Percentiles rank a stretch among this genome's conserved stretches.
phyloP scores from a whole-genome alignment of 2,113 vertebrate genomes.

The Thomomys bottae region DNA sequence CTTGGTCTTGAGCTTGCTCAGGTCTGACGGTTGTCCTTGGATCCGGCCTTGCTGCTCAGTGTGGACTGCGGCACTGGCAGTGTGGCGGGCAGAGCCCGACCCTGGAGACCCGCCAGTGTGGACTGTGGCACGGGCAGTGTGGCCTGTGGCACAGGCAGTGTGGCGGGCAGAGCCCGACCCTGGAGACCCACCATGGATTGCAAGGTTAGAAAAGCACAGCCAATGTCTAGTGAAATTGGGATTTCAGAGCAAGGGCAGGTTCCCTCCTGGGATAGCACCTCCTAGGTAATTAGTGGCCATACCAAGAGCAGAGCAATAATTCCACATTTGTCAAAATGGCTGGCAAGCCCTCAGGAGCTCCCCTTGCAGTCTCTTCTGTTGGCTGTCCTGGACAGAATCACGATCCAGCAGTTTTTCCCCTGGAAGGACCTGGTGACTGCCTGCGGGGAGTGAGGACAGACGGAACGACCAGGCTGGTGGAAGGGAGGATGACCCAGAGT shows the following conservation, averaged over 20 bases:
- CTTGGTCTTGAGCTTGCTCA: too few species aligned
- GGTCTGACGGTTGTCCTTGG: background rate
- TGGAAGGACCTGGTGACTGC: background rate
- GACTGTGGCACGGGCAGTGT: accelerated
- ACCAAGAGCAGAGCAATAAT: too few species aligned
- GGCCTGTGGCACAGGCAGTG: background rate
- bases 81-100: background rate
- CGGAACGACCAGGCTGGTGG: background rate
- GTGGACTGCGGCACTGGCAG: too few species aligned
- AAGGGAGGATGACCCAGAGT: background rate
- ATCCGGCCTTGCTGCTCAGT: background rate
- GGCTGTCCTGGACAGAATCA: background rate
- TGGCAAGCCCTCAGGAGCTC: too few species aligned
- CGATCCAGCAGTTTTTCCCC: background rate
- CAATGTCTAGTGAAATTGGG: background rate
- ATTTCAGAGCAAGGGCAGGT: background rate
- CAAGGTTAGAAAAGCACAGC: background rate
- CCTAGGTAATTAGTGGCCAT: background rate
- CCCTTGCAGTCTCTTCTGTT: too few species aligned
- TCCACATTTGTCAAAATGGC: background rate
- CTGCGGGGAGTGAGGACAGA: too few species aligned
- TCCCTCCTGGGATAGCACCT: accelerated
- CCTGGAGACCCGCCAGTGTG: too few species aligned
- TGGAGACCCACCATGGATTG: accelerated
- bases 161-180: background rate